These are phyloP conservation scores for Helicolenus hilgendorfi DNA, from an alignment of 2,797 vertebrate genomes.

Conservation along the genomic window DNA sequence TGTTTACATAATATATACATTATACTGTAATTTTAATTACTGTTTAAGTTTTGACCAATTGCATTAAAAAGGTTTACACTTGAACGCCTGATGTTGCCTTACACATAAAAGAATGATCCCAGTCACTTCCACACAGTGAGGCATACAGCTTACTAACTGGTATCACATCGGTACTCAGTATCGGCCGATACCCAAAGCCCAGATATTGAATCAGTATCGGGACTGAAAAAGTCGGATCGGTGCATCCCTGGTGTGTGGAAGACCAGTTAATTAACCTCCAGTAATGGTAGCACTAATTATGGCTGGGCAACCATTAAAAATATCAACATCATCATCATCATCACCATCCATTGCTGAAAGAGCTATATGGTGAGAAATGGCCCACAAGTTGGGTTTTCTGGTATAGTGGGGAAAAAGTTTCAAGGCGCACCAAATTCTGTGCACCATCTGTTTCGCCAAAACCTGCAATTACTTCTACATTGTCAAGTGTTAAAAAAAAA, in stretches of 20 bases:
- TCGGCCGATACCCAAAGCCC: too few species aligned
- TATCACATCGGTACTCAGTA: too few species aligned
- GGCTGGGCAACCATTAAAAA: slow-evolving; percentile 21
- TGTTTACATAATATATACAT: too few species aligned
- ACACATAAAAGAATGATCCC: too few species aligned
- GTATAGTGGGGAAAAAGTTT: background rate
- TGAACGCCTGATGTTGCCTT: too few species aligned
- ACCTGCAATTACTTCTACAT: background rate
- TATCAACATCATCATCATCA: slow-evolving; percentile 6
- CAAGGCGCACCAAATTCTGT: background rate
- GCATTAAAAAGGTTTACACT: too few species aligned
- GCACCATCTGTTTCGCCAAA: background rate
- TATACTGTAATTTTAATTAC: too few species aligned
- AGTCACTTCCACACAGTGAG: too few species aligned
- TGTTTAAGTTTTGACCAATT: too few species aligned
- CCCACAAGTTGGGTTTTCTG: slow-evolving; percentile 13
- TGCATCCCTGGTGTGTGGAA: background rate
- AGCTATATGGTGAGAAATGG: slow-evolving; percentile 2
- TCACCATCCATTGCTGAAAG: slow-evolving; percentile 16
- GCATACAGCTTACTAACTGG: too few species aligned
- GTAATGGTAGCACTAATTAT: slow-evolving; percentile 46
- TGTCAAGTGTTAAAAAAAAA: background rate
- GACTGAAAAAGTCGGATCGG: too few species aligned
- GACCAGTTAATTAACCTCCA: slow-evolving; percentile 63
- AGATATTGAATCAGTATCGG: too few species aligned